Base-by-base conservation (phyloP, 2,888 invertebrate genomes). In the Mactromeris polynyma region DNA sequence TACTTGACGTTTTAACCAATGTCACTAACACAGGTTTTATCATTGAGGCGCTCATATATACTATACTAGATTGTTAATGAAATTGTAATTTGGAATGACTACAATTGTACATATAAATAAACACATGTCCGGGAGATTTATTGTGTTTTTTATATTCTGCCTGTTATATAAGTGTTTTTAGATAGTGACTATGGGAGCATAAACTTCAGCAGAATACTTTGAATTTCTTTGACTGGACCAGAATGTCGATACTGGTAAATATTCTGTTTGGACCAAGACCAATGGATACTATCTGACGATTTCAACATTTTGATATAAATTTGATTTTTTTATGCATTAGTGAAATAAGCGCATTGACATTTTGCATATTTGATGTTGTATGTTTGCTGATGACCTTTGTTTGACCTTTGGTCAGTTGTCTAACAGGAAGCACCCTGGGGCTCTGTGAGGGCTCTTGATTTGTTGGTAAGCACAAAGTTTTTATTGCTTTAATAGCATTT, bases 361-460 rank as follows among this genome's bases (percentile, higher is more conserved):
- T 64, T 64, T 64, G 58, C 58, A 64, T 26, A 26, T 64, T 58
- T 64, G 26, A 64, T 64, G 58, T 26, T 64, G 26, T 64, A 26
- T 54, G n/a, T 64, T n/a, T 26, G 26, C 26, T 64, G 26, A 64
- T 64, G 58, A 26, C 26, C 26, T 64, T 64, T 64, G 26, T 64
- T 64, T 64, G 58, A 64, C 58, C 58, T 26, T 26, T 64, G 58
- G 58, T 64, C 58, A 64, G 58, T 64, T 64, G 26, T 64, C 58
- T 64, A 26, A 64, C 58, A 64, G 58, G 58, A 64, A 64, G 26
- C 26, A 64, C 58, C 0, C 3, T n/a, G 21, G 26, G 58, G 58
- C 58, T 64, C 58, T 11, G 26, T 64, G 26, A 64, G 58, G n/a
- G 58, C 26, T n/a, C 26, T 26, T n/a, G 58, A 64, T 26, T 26